Conservation (phyloP, 2,113 vertebrate genomes). For the Syngnathus typhle region DNA sequence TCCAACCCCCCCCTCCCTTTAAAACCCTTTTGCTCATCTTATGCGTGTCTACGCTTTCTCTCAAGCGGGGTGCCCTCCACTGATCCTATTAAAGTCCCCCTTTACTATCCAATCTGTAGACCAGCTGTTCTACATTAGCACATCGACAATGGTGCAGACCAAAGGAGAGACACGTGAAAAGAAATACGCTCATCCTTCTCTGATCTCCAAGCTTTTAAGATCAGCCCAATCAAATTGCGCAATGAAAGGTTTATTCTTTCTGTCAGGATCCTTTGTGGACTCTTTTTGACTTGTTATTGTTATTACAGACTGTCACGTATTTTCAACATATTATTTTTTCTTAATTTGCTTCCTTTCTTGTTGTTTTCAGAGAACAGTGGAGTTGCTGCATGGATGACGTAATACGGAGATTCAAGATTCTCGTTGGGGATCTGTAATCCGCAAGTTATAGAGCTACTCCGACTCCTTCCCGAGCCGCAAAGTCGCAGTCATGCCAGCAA, state of each 20-base stretch:
- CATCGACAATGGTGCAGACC: slow-evolving; percentile 50
- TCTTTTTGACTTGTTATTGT: background rate
- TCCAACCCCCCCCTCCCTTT: slow-evolving; percentile 10
- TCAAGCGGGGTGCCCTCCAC: slow-evolving; percentile 40
- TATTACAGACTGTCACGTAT: background rate
- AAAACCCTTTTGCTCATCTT: slow-evolving; percentile 26
- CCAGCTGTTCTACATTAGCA: slow-evolving; percentile 74
- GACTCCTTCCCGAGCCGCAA: slow-evolving; percentile 25
- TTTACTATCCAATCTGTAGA: slow-evolving; percentile 47
- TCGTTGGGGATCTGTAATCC: slow-evolving; percentile 31
- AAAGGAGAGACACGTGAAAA: slow-evolving; percentile 34
- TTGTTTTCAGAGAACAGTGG: slow-evolving; percentile 57
- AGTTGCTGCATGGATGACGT: background rate
- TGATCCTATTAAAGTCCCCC: slow-evolving; percentile 58
- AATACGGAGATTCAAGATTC: slow-evolving; percentile 51
- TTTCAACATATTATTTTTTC: background rate
- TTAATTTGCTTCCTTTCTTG: slow-evolving; percentile 23
- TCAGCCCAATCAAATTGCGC: background rate
- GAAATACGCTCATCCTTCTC: slow-evolving; percentile 33
- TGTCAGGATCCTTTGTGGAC: slow-evolving; percentile 19
- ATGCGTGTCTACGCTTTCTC: slow-evolving; percentile 45
- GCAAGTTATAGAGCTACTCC: slow-evolving; percentile 27
- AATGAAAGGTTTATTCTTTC: slow-evolving; percentile 11
- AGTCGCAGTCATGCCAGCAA: slow-evolving; percentile 84
- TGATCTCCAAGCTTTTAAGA: slow-evolving; percentile 7